Percentiles rank a stretch among this genome's conserved stretches.
These are phyloP conservation scores for Thunnus albacares DNA, from an alignment of 2,797 vertebrate genomes.

Conservation along the genomic window DNA sequence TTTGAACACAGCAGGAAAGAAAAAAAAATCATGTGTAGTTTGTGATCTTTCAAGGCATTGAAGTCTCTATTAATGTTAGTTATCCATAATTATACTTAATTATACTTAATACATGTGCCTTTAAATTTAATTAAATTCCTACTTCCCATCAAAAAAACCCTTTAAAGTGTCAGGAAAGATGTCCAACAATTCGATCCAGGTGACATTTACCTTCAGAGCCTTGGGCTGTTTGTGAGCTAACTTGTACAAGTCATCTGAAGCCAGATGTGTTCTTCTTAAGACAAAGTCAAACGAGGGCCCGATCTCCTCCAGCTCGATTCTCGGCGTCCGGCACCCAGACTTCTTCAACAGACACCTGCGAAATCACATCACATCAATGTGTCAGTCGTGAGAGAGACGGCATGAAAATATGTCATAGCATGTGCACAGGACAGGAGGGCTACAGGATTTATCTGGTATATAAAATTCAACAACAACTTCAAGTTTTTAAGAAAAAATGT, in stretches of 20 bases:
- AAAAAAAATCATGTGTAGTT: not conserved
- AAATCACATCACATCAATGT: not conserved
- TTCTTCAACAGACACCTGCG: slow-evolving; percentile 93
- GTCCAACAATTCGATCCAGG: not conserved
- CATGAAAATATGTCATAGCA: not conserved
- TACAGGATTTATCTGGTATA: no score
- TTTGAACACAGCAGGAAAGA: not conserved
- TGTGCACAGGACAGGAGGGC: not conserved
- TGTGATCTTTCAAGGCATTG: no score
- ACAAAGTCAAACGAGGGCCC: slow-evolving; percentile 93
- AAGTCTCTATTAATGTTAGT: not conserved
- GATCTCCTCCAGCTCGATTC: slow-evolving; percentile 96
- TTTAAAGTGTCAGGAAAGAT: no score
- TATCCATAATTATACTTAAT: not conserved
- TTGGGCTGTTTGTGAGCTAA: slow-evolving; percentile 91
- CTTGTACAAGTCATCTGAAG: slow-evolving; percentile 95
- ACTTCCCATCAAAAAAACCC: not conserved
- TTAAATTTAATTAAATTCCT: not conserved
- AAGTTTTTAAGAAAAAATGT: no score
- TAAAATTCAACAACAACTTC: no score
- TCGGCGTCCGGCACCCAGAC: slow-evolving; percentile 94
- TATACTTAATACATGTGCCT: not conserved
- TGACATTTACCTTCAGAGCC: slow-evolving; percentile 89
- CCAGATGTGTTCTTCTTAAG: slow-evolving; percentile 92
- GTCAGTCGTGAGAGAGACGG: not conserved